Percentiles rank a stretch among this genome's conserved stretches.
These are phyloP conservation scores for Microdon myrmicae DNA, from an alignment of 2,888 invertebrate genomes.

Conservation along the genomic window DNA sequence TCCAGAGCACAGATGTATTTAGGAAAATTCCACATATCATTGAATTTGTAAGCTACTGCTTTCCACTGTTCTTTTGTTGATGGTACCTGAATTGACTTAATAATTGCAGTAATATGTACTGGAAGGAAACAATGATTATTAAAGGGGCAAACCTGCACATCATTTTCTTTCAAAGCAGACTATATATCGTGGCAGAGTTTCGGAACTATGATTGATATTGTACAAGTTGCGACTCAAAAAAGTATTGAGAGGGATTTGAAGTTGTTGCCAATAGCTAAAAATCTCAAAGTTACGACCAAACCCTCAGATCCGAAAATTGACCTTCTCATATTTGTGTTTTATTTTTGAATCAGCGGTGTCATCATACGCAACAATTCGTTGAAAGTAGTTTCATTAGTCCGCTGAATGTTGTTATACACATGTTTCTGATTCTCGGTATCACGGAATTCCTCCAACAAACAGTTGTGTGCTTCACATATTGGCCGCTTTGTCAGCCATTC, in stretches of 20 bases:
- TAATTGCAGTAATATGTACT: too few relatives aligned
- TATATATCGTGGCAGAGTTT: slow-evolving; percentile 1
- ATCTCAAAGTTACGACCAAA: background rate
- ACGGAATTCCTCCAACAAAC: slow-evolving; percentile 1
- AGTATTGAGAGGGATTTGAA: slow-evolving; percentile 6
- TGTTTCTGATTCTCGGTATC: background rate
- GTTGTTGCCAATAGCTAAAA: too few relatives aligned
- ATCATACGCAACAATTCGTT: slow-evolving; percentile 1
- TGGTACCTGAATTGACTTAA: background rate
- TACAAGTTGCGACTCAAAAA: slow-evolving; percentile 5
- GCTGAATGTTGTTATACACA: slow-evolving; percentile 4
- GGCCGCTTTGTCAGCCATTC: slow-evolving; percentile 6
- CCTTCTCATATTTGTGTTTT: slow-evolving; percentile 2
- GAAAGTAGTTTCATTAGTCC: background rate
- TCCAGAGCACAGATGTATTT: too few relatives aligned
- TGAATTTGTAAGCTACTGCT: slow-evolving; percentile 1
- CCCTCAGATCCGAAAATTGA: slow-evolving; percentile 3
- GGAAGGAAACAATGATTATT: too few relatives aligned
- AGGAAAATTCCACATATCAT: slow-evolving; percentile 5
- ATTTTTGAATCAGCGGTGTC: slow-evolving; percentile 1
- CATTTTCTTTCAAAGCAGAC: slow-evolving; percentile 3
- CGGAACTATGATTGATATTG: slow-evolving; percentile 1
- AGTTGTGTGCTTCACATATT: slow-evolving; percentile 3
- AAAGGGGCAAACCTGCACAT: too few relatives aligned
- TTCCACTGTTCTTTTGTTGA: slow-evolving; percentile 5